Conservation (phyloP, 2,797 vertebrate species). For the Florisuga fusca region DNA sequence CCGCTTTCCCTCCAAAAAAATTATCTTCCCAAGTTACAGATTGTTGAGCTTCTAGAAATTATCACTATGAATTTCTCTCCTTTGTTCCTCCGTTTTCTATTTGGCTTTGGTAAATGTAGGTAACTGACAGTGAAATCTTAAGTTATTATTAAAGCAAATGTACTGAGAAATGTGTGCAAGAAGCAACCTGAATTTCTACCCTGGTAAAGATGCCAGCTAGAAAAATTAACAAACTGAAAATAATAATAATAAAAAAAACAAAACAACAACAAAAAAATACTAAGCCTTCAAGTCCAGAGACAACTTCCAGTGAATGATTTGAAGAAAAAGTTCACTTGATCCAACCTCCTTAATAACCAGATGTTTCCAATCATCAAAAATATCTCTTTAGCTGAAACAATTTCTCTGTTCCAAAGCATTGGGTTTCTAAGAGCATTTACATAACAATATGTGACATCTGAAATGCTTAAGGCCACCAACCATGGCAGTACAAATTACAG, state of each 20-base stretch:
- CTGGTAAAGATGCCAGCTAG: not conserved
- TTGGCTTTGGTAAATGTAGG: not conserved
- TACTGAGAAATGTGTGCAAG: not conserved
- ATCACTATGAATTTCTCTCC: not conserved
- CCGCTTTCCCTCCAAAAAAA: not conserved
- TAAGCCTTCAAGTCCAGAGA: not conserved
- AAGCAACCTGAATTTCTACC: not conserved
- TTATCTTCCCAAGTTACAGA: not conserved
- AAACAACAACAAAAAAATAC: no score
- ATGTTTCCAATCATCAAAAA: constrained; percentile 80
- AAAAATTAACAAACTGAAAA: not conserved
- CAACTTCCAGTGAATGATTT: constrained; percentile 10
- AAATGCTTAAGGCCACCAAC: constrained; percentile 82
- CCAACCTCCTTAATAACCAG: constrained; percentile 85
- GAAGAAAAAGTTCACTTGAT: constrained; percentile 58
- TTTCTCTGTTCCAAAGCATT: constrained; percentile 74
- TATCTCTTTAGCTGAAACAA: constrained; percentile 69
- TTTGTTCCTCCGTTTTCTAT: not conserved
- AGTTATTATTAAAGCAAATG: not conserved
- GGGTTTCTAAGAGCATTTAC: constrained; percentile 79
- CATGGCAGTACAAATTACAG: constrained; percentile 83
- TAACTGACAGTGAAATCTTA: not conserved
- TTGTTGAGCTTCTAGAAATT: not conserved
- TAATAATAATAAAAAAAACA: not conserved
- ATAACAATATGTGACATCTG: constrained; percentile 83